Evolutionary conservation across 2,888 invertebrate species (phyloP).

Genomic region (Drosophila peninsularis): DNA sequence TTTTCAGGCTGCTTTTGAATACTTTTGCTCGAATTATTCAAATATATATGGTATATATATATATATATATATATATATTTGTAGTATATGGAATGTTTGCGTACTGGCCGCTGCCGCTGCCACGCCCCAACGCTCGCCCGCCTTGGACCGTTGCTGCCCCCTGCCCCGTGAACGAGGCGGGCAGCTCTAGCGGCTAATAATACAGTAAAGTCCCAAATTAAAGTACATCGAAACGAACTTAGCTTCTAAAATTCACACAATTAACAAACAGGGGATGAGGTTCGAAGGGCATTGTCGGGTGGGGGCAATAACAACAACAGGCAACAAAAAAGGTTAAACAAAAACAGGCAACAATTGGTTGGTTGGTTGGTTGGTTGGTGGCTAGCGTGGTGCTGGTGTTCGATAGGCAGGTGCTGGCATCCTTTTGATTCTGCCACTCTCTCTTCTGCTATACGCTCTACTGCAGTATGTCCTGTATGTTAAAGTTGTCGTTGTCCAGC

Average conservation of each 20-base stretch:
- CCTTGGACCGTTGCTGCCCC: slow-evolving; percentile 56
- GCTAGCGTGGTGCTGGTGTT: slow-evolving; percentile 14
- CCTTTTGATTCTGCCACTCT: neutral
- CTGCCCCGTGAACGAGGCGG: slow-evolving; percentile 11
- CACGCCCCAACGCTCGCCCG: slow-evolving; percentile 49
- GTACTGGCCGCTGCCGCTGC: slow-evolving; percentile 47
- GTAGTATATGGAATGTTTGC: slow-evolving; percentile 55
- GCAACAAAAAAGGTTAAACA: slow-evolving; percentile 46
- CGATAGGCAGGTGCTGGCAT: slow-evolving; percentile 6
- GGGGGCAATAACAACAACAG: slow-evolving; percentile 63
- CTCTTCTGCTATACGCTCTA: slow-evolving; percentile 45
- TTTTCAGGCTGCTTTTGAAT: slow-evolving; percentile 37
- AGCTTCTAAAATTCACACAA: slow-evolving; percentile 61
- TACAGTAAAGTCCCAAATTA: slow-evolving; percentile 62
- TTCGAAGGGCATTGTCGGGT: neutral
- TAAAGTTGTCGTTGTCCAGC: slow-evolving; percentile 91
- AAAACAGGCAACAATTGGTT: slow-evolving; percentile 57
- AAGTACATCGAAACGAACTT: slow-evolving; percentile 71
- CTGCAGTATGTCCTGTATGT: slow-evolving; percentile 88
- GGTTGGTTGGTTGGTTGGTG: slow-evolving; percentile 35
- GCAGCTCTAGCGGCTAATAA: slow-evolving; percentile 57
- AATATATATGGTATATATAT: slow-evolving; percentile 9
- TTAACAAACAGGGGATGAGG: slow-evolving; percentile 61
- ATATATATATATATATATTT: slow-evolving; percentile 11
- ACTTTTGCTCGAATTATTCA: slow-evolving; percentile 44